Conservation (phyloP, 2,888 invertebrate species). For the Habroteleia sp. region DNA sequence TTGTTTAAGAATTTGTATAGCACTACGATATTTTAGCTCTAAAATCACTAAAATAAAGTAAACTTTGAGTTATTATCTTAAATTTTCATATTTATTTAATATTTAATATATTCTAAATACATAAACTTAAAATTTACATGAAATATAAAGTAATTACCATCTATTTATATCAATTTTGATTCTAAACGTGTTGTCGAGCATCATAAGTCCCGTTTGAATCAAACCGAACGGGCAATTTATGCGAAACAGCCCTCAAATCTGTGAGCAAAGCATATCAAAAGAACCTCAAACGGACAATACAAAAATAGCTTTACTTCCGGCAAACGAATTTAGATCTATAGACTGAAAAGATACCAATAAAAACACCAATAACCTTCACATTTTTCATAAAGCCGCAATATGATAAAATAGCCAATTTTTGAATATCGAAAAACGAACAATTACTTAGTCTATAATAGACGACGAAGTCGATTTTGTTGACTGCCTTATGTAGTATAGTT, state of each 20-base stretch:
- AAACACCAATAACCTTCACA: slow-evolving; percentile 77
- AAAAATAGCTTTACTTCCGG: slow-evolving; percentile 58
- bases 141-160: slow-evolving; percentile 22
- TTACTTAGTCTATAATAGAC: slow-evolving; percentile 78
- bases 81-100: too few relatives aligned
- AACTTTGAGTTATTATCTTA: too few relatives aligned
- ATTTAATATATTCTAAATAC: too few relatives aligned
- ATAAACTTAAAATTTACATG: too few relatives aligned
- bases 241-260: slow-evolving; percentile 24
- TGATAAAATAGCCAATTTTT: slow-evolving; percentile 70
- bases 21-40: too few relatives aligned
- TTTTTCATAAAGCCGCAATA: slow-evolving; percentile 74
- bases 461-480: slow-evolving; percentile 71
- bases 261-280: slow-evolving; percentile 27
- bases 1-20: too few relatives aligned
- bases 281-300: slow-evolving; percentile 23
- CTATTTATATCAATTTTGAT: slow-evolving; percentile 15
- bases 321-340: slow-evolving; percentile 51
- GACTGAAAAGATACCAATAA: slow-evolving; percentile 70
- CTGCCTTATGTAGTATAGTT: slow-evolving; percentile 64
- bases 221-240: slow-evolving; percentile 14
- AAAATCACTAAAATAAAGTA: too few relatives aligned
- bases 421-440: slow-evolving; percentile 73
- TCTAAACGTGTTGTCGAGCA: slow-evolving; percentile 37
- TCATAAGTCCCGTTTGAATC: slow-evolving; percentile 27